Base-by-base conservation (phyloP, 2,113 vertebrate genomes). In the Oreochromis aureus region DNA sequence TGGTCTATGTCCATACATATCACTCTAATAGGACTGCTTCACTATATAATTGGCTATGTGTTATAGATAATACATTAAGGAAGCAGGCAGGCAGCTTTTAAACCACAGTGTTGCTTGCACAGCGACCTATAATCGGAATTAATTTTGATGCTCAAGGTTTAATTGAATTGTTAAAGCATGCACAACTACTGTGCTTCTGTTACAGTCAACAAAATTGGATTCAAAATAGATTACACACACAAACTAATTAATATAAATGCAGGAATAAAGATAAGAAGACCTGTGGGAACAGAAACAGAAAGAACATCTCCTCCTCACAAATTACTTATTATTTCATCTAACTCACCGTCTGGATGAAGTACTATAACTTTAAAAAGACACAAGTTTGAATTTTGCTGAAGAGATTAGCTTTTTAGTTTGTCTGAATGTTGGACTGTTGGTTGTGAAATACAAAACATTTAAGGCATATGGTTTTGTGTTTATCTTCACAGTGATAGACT, bases 61-160 rank as follows among this genome's bases (percentile, higher is more conserved):
- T 71, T 76, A 81, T 36, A 41, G 71, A n/a, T 91, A 79, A 89
- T 85, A 56, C 66, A 73, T 92, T 91, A 51, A 87, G 89, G 89
- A 90, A 71, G 86, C 80, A 41, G 79, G 46, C 81, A 63, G 66
- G 59, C 32, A 16, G 4, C 16, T 80, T 87, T 63, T 71, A 84
- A 85, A 27, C 2, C 54, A 55, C 83, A 84, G 73, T 69, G 58
- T 53, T 16, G 12, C 61, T 11, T 24, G 44, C 46, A 46, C 55
- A 71, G 71, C 63, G 16, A 18, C 19, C 32, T 78, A 78, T 16
- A 34, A 53, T 83, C 46, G 30, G 9, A 32, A 53, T 30, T 59
- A 16, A 4, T 30, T 39, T n/a, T 78, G 12, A 54, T 55, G 36
- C 32, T 82, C 4, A 9, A 88, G 24, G 13, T 76, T 76, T 18